Evolutionary conservation across 1,140 invertebrate genomes (phyloP), one percentile per base, ranked within the genome.

Genomic region (Heliothis subflexa): DNA sequence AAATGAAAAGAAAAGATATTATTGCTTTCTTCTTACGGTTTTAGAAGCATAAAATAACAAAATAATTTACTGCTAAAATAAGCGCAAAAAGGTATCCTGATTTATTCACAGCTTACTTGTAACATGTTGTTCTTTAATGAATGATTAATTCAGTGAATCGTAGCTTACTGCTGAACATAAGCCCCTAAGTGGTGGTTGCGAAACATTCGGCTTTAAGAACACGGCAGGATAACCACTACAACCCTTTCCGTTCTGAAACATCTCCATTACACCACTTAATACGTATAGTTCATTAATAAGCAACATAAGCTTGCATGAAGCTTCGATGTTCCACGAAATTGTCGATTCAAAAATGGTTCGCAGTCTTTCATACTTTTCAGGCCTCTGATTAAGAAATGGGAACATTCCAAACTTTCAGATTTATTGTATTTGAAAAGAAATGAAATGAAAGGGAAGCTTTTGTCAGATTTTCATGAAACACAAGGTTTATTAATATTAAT

Each of bases 371-470:
- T 7, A 33, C 33, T 33, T 1, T 33, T 33, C 7, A 7, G 33
- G 33, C 33, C 0, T 10, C 11, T 28, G 21, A 57, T 57, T 57
- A 21, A 25, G 18, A 57, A 57, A 57, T 25, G 11, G 13, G 55
- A 25, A 57, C 21, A 25, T 57, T 57, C 55, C 21, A 12, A 55
- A 55, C 9, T 21, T 55, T 10, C 18, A 11, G 55, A 25, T 57
- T 57, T 57, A 25, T 57, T 57, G 21, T 57, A 57, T 57, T 25
- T 57, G 18, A 57, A 57, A 57, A 57, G 55, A 57, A 13, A 3
- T 12, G 21, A 25, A 25, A 57, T 54, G n/a, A 9, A 54, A 54
- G 52, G 50, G n/a, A 52, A 11, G 16, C 52, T 16, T 18, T 54
- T 54, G 52, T 54, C 52, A 4, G 13, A 7, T 9, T 9, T 7